Base-by-base conservation (phyloP, 2,888 invertebrate genomes). In the Opisthograptis luteolata region DNA sequence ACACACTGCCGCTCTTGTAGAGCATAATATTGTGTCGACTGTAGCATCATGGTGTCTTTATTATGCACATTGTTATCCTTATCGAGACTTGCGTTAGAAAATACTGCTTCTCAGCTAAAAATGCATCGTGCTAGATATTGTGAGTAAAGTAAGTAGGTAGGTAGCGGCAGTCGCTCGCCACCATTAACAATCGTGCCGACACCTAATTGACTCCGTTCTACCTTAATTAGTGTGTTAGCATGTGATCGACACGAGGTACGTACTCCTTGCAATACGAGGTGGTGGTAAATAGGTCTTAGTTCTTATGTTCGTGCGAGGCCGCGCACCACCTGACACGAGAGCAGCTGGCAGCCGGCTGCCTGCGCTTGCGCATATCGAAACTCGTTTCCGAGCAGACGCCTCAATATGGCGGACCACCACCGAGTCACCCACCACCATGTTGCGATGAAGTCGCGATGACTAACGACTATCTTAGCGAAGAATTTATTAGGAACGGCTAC, bases 281-380 rank as follows among this genome's bases (percentile, higher is more conserved):
- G 41, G 41, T 46, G 39, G 53, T 46, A 43, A 42, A 58, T 59
- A 51, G 27, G 55, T 65, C 59, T 15, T 51, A 66, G 68, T 68
- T 68, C 68, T 75, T 76, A 75, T 72, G 73, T 74, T 68, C 70
- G 74, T 61, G 70, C 81, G 78, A 82, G 81, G 82, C 79, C 81
- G 76, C 83, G 70, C 73, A 83, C 82, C 88, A 88, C 86, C 87
- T 87, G 88, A 88, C 85, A 76, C 71, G 72, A 79, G 71, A 78
- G 76, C 87, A 87, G 87, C 84, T 87, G 87, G 79, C 85, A 71
- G 81, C 81, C 86, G 85, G 83, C 78, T 79, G 81, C 77, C 74
- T 79, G 78, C 79, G 80, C 75, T 73, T 79, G 81, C 75, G 76
- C 76, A 76, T 76, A 74, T 77, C 79, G 66, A 86, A 89, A 88